Evolutionary conservation across 1,140 invertebrate species (phyloP), one percentile per base, ranked within the genome.

Genomic region (Apocrypta bakeri): DNA sequence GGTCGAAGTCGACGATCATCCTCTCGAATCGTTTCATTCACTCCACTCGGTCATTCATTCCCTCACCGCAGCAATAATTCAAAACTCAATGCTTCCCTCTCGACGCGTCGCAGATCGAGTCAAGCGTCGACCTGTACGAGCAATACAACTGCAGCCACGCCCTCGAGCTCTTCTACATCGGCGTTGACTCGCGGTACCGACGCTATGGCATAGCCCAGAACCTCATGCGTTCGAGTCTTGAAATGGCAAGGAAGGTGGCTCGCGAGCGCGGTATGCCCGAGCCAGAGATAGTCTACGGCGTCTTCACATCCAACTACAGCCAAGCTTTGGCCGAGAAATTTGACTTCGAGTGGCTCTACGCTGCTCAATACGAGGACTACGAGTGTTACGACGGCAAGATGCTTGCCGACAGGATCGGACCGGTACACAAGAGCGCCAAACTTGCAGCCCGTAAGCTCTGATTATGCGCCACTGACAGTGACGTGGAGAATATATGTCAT

Each of bases 131-230:
- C 69, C 42, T 90, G 1, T 90, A 87, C 66, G 84, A 87, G 24
- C 85, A 77, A n/a, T 89, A 89, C 83, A 72, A 84, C n/a, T 80
- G 74, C 0, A 48, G 48, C 0, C 84, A 78, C 1, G 83, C 84
- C 0, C 81, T 89, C 84, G 89, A 89, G 74, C 82, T 90, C 12
- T 90, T 90, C 74, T 90, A 89, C 76, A 79, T 90, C 21, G 89
- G 88, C 29, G 88, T 86, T 0, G 74, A 86, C 73, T 83, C 87
- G 33, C 48, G 81, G 1, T 90, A 88, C 72, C 87, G 86, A 8
- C 84, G 87, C 1, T 87, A 83, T 1, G 86, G 86, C 1, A 89
- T 90, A 37, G 89, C 87, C 0, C 33, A 71, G 0, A 81, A 79
- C 27, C 84, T 89, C 12, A 74, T 87, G 21, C 72, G 84, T 2